A percentile compares a stretch with the other conserved stretches of the same genome.
These are phyloP conservation scores for Eurois occulta DNA, from an alignment of 2,888 invertebrate species.

Conservation along the genomic window DNA sequence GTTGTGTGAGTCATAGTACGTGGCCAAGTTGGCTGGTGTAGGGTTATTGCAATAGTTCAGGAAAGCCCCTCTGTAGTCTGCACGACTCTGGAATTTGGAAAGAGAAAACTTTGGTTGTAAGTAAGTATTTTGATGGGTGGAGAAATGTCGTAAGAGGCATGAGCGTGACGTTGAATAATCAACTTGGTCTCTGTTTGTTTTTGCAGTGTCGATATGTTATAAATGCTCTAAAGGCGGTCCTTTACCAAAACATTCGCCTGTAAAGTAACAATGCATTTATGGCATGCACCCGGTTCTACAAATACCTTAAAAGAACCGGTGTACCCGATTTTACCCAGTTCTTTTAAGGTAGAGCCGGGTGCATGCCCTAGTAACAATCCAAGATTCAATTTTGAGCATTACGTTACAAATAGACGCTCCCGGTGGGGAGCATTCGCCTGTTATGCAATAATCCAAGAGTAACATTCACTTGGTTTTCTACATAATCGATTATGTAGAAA, in stretches of 20 bases:
- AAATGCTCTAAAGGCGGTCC: not conserved
- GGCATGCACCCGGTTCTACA: not conserved
- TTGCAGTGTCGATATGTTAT: not conserved
- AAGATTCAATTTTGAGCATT: not conserved
- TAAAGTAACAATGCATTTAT: not conserved
- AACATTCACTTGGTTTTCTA: too few relatives aligned
- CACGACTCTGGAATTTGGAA: slow-evolving; percentile 92
- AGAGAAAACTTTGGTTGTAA: not conserved
- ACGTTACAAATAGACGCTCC: not conserved
- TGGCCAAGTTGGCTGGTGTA: slow-evolving; percentile 92
- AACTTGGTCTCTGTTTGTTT: not conserved
- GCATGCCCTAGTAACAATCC: not conserved
- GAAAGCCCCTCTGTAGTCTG: slow-evolving; percentile 96
- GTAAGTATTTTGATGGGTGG: not conserved
- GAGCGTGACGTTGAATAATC: not conserved
- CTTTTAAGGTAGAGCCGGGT: not conserved
- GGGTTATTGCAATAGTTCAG: slow-evolving; percentile 94
- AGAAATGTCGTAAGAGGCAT: not conserved
- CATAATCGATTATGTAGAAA: too few relatives aligned
- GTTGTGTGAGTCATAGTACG: slow-evolving; percentile 98
- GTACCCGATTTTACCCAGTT: too few relatives aligned
- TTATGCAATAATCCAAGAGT: too few relatives aligned
- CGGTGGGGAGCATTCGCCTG: too few relatives aligned
- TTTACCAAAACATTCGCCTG: not conserved
- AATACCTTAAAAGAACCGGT: not conserved